A percentile compares a stretch with the other conserved stretches of the same genome.
Evolutionary conservation across 2,888 invertebrate species (phyloP).

Genomic region (Ecliptopera silaceata): DNA sequence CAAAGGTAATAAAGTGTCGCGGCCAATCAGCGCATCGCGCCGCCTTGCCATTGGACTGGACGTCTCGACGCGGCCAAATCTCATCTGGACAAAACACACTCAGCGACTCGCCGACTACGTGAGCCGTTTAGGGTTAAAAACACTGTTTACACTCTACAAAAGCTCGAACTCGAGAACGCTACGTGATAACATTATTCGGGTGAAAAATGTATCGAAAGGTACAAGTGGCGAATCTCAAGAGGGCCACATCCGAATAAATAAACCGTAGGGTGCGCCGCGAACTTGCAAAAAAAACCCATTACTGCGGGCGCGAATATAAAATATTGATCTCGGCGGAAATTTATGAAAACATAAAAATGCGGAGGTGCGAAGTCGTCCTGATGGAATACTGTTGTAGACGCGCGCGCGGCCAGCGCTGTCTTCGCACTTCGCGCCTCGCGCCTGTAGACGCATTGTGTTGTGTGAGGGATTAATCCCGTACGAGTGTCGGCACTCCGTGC

Average conservation of each 20-base stretch:
- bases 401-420: conserved; percentile 44
- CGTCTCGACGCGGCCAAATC: conserved; percentile 38
- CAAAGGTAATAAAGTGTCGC: conserved; percentile 56
- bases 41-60: conserved; percentile 51
- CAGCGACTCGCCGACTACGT: conserved; percentile 27
- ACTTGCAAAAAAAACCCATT: conserved; percentile 65
- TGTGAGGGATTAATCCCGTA: conserved; percentile 47
- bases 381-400: conserved; percentile 65
- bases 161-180: conserved; percentile 46
- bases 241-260: conserved; percentile 66
- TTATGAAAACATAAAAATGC: conserved; percentile 80
- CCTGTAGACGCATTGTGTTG: too few relatives aligned
- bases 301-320: conserved; percentile 72
- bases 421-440: conserved; percentile 41
- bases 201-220: conserved; percentile 73
- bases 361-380: conserved; percentile 63
- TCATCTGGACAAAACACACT: conserved; percentile 29
- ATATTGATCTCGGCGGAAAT: conserved; percentile 78
- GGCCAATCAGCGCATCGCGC: conserved; percentile 53
- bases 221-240: conserved; percentile 67
- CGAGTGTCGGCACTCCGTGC: conserved; percentile 41
- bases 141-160: conserved; percentile 39
- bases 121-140: conserved; percentile 40
- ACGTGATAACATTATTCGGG: conserved; percentile 73
- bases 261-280: conserved; percentile 53